These are phyloP conservation scores for Lepilemur ruficaudatus DNA, from an alignment of 2,797 vertebrate species.

Conservation along the genomic window DNA sequence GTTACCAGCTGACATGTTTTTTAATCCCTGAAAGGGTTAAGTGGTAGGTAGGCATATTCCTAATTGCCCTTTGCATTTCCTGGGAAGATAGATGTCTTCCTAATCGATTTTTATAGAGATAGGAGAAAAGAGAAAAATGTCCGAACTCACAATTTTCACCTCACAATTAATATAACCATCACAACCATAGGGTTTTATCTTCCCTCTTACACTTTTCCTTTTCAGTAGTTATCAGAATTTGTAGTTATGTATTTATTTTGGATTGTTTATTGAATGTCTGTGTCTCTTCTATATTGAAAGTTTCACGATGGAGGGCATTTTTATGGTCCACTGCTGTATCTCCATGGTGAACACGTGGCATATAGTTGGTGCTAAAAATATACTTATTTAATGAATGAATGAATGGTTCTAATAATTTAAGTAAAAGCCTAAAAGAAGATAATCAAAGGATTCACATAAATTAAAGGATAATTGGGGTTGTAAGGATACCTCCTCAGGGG, in stretches of 20 bases:
- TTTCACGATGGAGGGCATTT: neutral
- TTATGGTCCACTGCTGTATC: neutral
- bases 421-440: slow-evolving; percentile 27
- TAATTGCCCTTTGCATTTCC: neutral
- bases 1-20: neutral
- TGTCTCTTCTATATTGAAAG: neutral
- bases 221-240: neutral
- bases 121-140: neutral
- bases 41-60: neutral
- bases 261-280: neutral
- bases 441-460: slow-evolving; percentile 11
- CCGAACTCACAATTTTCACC: neutral
- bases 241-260: neutral
- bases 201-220: neutral
- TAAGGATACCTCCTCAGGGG: neutral
- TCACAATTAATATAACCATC: neutral
- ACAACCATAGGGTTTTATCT: neutral
- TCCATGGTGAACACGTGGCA: neutral
- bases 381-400: slow-evolving; percentile 5
- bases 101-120: neutral
- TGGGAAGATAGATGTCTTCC: neutral
- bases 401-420: slow-evolving; percentile 10
- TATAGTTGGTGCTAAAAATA: neutral
- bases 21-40: neutral
- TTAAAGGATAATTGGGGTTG: slow-evolving; percentile 28